phyloP scores from a whole-genome alignment of 1,140 invertebrate species.

The Ephestia elutella region DNA sequence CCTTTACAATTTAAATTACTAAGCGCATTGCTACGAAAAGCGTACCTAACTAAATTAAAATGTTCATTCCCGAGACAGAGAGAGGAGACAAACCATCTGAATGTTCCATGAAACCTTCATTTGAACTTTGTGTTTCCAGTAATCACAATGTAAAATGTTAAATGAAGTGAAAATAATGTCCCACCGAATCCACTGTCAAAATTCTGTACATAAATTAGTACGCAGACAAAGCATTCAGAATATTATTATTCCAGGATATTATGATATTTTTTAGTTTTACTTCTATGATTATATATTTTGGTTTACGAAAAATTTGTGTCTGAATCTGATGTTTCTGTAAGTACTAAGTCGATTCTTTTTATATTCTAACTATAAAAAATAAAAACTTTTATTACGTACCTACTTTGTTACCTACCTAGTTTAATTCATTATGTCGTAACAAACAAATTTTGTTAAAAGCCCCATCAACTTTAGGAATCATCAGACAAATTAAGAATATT shows the following conservation, averaged over 20 bases:
- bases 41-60: not conserved
- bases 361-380: no score
- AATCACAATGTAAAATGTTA: not conserved
- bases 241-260: no score
- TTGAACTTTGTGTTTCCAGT: not conserved
- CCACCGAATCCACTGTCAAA: no score
- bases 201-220: no score
- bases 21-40: not conserved
- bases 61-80: not conserved
- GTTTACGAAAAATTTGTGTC: no score
- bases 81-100: not conserved
- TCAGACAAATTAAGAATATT: constrained; percentile 18
- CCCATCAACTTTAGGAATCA: constrained; percentile 8
- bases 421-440: not conserved
- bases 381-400: no score
- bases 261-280: no score
- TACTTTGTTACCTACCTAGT: no score
- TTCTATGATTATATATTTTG: no score
- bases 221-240: not conserved
- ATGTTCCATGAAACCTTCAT: not conserved
- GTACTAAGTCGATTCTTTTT: no score
- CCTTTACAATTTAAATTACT: not conserved
- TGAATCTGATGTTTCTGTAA: no score
- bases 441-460: constrained; percentile 6
- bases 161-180: not conserved